Evolutionary conservation across 2,888 invertebrate species (phyloP).

Genomic region (Alviniconcha strummeri): DNA sequence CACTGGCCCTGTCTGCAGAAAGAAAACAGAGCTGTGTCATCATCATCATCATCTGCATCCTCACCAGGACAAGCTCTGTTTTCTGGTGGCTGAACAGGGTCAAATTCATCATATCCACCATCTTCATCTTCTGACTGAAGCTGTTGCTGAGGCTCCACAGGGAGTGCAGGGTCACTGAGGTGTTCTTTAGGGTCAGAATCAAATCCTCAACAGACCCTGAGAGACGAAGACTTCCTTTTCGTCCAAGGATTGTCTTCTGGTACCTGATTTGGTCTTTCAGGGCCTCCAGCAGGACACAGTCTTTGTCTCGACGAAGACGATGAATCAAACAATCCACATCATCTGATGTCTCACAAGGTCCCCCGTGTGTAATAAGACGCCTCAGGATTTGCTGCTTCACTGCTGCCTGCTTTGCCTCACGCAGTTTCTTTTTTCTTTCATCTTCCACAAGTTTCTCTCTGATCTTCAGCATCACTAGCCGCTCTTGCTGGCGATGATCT

Average conservation of each 20-base stretch:
- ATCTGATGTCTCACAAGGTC: background rate
- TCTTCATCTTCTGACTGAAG: background rate
- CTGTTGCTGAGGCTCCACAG: no score
- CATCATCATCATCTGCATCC: conserved; percentile 6
- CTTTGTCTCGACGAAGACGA: background rate
- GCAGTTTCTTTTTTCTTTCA: background rate
- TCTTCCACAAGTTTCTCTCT: no score
- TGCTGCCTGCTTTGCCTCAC: background rate
- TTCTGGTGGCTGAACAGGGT: background rate
- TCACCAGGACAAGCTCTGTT: background rate
- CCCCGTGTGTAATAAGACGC: background rate
- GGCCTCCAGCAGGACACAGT: background rate
- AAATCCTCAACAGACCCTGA: background rate
- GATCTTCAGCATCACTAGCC: no score
- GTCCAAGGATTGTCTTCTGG: conserved; percentile 8
- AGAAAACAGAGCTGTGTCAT: background rate
- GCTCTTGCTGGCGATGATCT: no score
- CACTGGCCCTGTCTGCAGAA: background rate
- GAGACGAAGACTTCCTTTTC: background rate
- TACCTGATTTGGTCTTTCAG: conserved; percentile 2
- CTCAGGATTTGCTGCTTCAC: background rate
- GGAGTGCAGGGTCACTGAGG: no score
- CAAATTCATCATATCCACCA: background rate
- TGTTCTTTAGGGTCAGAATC: no score
- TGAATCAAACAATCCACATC: background rate